Base-by-base conservation (phyloP, 2,888 invertebrate species). In the Oscheius sp. region DNA sequence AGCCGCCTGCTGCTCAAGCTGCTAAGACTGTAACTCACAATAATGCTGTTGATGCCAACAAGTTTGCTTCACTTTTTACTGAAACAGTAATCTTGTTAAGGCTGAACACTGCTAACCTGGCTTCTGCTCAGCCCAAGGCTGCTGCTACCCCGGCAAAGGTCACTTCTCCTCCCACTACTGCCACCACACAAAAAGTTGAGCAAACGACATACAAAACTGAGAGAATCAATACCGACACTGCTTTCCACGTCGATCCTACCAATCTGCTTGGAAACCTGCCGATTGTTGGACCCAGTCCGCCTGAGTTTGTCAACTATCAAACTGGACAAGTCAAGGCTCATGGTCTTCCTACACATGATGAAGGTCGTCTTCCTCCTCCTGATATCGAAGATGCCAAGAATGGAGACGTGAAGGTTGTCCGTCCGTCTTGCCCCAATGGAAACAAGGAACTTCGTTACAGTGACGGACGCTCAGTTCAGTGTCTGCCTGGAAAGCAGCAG, bases 401-500 rank as follows among this genome's bases (percentile, higher is more conserved):
- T 57, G 47, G n/a, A 47, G 59, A 57, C n/a, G 70, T 59, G 29
- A 59, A 58, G 10, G 42, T 47, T 29, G 48, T 29, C 37, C 60
- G 60, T 13, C 75, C 50, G 33, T 76, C 85, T 7, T 88, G 88
- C 63, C 87, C 88, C 55, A 88, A 88, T 57, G 86, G 86, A 48
- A 70, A 81, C 11, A 80, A 80, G 58, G 87, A 86, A 48, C 74
- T 84, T 42, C 47, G 74, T 10, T 82, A 84, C 70, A 65, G 76
- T 13, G 79, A 79, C 50, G 84, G 84, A 42, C 74, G 84, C 7
- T 85, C 88, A 47, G 85, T 89, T 4, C 83, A 86, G 86, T 89
- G 89, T 59, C 77, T 89, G 29, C 89, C 89, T 55, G 89, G 89
- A 70, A 83, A 84, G 77, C 83, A 88, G 51, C 79, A 89, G 68